Conservation (phyloP, 2,797 vertebrate genomes). For the Malurus splendens region DNA sequence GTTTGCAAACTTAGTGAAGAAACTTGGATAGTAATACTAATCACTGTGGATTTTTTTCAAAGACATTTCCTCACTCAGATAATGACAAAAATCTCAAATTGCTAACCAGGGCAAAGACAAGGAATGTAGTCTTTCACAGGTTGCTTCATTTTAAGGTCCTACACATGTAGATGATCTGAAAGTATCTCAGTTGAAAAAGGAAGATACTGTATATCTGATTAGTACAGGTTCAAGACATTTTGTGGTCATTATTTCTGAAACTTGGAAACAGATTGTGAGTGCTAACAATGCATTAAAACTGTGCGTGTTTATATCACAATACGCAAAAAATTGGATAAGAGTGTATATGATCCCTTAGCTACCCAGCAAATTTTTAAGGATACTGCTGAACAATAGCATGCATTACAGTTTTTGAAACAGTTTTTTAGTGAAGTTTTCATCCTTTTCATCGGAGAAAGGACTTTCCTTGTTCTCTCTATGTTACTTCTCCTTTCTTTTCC, state of each 20-base stretch:
- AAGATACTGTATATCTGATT: not conserved
- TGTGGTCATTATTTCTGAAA: not conserved
- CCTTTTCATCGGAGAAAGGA: not conserved
- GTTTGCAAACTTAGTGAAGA: constrained; percentile 27
- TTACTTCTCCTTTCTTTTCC: not conserved
- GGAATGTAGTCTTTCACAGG: not conserved
- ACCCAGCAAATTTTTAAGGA: not conserved
- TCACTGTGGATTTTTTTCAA: not conserved
- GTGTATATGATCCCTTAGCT: not conserved
- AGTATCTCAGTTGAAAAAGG: not conserved
- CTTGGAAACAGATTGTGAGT: not conserved
- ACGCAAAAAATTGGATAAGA: not conserved
- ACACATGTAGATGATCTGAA: not conserved
- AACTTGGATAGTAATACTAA: constrained; percentile 28
- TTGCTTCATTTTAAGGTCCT: not conserved
- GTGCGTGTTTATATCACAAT: not conserved
- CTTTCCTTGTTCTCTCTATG: not conserved
- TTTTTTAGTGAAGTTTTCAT: not conserved
- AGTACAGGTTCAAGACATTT: not conserved
- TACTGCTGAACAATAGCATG: not conserved
- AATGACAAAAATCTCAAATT: not conserved
- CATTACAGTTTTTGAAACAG: not conserved
- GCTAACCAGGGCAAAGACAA: not conserved
- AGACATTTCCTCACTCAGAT: not conserved
- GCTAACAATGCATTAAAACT: not conserved